Conservation (phyloP, 1,140 invertebrate genomes). For the Grapholita molesta region DNA sequence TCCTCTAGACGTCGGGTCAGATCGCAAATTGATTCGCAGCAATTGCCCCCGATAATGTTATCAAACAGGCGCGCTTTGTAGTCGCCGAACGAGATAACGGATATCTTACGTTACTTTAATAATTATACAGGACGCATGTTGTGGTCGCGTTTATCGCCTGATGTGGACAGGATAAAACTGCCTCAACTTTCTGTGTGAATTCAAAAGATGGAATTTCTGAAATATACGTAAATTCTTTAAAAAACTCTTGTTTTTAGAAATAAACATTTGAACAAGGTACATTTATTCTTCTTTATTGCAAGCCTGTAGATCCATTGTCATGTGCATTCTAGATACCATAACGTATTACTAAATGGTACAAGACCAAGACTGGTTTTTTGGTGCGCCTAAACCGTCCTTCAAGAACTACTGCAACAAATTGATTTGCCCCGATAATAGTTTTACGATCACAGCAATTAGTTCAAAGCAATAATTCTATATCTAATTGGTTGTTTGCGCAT, state of each 20-base stretch:
- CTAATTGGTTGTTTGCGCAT: conserved; percentile 28
- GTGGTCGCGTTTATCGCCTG: neutral
- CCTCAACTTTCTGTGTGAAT: neutral
- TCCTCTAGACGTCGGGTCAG: conserved; percentile 37
- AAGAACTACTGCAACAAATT: conserved; percentile 7
- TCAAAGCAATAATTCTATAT: conserved; percentile 25
- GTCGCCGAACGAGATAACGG: conserved; percentile 30
- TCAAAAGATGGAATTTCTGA: no score
- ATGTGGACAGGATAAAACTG: neutral
- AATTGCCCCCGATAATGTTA: conserved; percentile 40
- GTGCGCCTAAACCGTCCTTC: neutral
- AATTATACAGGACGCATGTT: neutral
- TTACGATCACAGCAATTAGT: conserved; percentile 28
- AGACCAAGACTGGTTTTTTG: neutral
- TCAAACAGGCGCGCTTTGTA: conserved; percentile 32
- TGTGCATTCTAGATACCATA: no score
- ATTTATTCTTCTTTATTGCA: no score
- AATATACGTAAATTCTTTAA: no score
- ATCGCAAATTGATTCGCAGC: conserved; percentile 53
- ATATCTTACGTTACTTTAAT: neutral
- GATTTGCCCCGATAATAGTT: conserved; percentile 11
- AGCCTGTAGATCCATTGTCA: no score
- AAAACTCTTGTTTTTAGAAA: no score
- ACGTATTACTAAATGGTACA: no score
- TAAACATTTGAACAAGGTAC: no score